Evolutionary conservation across 2,797 vertebrate species (phyloP).

Genomic region (Balearica regulorum): DNA sequence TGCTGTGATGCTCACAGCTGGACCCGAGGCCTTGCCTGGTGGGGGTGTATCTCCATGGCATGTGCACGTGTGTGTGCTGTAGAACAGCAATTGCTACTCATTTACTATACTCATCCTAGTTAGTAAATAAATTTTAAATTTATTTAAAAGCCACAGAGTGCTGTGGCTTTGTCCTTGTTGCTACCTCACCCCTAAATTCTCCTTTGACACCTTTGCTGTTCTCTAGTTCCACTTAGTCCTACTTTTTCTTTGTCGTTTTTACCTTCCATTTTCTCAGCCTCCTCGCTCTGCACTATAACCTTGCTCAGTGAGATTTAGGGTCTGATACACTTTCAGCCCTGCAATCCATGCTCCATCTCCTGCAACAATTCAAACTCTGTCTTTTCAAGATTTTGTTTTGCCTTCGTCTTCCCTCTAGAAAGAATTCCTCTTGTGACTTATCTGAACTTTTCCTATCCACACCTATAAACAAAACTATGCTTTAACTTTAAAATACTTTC

Average conservation of each 20-base stretch:
- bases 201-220: background rate
- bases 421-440: background rate
- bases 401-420: background rate
- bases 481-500: background rate
- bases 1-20: fast-evolving
- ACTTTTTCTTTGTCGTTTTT: background rate
- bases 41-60: fast-evolving
- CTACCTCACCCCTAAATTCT: background rate
- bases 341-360: background rate
- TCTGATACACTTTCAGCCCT: background rate
- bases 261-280: background rate
- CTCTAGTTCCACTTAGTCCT: background rate
- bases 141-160: no score
- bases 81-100: background rate
- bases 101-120: background rate
- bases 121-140: background rate
- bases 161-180: background rate
- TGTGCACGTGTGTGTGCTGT: fast-evolving
- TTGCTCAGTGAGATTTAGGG: background rate
- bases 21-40: fast-evolving
- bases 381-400: background rate
- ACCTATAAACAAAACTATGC: background rate
- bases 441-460: background rate
- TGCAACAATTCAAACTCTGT: background rate
- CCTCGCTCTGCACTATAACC: background rate